phyloP scores from a whole-genome alignment of 2,113 vertebrate species.

The Callipepla squamata region DNA sequence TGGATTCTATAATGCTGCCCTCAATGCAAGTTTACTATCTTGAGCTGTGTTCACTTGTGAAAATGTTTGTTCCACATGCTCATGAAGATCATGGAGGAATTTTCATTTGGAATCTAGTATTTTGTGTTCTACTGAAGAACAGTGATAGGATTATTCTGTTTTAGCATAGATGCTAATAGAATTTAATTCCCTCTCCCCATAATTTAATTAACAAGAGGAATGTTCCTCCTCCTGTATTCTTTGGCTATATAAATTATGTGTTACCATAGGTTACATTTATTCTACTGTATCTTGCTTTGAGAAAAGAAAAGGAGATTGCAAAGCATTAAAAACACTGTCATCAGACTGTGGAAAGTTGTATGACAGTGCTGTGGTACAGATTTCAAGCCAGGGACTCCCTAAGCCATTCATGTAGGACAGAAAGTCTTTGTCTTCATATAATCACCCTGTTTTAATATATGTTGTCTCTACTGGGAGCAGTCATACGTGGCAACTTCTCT shows the following conservation, averaged over 20 bases:
- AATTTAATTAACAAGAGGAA: slow-evolving; percentile 2
- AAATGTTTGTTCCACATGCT: not conserved
- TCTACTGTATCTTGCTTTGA: not conserved
- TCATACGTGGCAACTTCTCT: not conserved
- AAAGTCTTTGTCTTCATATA: slow-evolving; percentile 23
- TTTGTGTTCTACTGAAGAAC: not conserved
- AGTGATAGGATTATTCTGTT: not conserved
- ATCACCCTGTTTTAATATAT: slow-evolving; percentile 11
- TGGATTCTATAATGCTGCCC: not conserved
- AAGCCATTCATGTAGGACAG: not conserved
- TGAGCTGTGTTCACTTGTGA: not conserved
- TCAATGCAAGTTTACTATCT: too few species aligned
- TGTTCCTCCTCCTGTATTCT: not conserved
- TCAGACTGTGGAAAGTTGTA: not conserved
- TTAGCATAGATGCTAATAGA: not conserved
- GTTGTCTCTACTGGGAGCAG: not conserved
- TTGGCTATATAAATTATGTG: not conserved
- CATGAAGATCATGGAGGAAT: not conserved
- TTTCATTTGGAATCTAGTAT: not conserved
- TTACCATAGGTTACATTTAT: not conserved
- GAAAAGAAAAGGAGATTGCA: not conserved
- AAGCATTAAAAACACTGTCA: not conserved
- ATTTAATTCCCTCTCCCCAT: not conserved
- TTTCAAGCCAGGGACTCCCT: not conserved
- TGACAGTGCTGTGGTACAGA: not conserved